Base-by-base conservation (phyloP, 2,797 vertebrate genomes). In the Acrocephalus scirpaceus region DNA sequence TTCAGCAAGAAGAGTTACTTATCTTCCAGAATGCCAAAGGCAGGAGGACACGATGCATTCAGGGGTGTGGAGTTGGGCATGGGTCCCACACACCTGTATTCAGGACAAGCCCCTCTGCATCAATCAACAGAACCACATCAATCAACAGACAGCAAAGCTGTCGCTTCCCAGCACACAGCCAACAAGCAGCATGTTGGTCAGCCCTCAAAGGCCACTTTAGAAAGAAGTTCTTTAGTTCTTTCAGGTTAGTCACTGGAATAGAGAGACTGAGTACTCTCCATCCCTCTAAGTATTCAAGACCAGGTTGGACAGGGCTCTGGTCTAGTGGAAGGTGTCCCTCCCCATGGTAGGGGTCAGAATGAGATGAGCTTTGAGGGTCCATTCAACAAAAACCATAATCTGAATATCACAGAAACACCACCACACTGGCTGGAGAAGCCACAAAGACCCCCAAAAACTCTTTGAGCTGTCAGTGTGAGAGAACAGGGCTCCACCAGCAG, bases 111-210 rank as follows among this genome's bases (percentile, higher is more conserved):
- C 60, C 42, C 48, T 66, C 84, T 60, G 40, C 5, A 13, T 36
- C 2, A 4, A n/a, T 7, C 0, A 2, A 30, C 4, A 10, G 9
- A 51, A 47, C 7, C 2, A 3, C 1, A 5, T 42, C 42, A 32
- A 47, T 36, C 11, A 38, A 38, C 38, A 38, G 11, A 38, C 38
- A 5, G 47, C 42, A 32, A 47, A 80, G 56, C 27, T 0, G 0
- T 13, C 32, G 53, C 34, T 16, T 75, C 83, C 38, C 64, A 79
- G 45, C 32, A n/a, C 17, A 3, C 2, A 3, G 32, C 26, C 66
- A 79, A 53, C 4, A 9, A 73, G 44, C 22, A 29, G 61, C 2
- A 0, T 7, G 54, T 27, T 50, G 4, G 9, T 36, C 29, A 54
- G 44, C 32, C 34, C 38, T 56, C 50, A 26, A 56, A 29, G 60